Base-by-base conservation (phyloP, 30 jellyfish, hydroid and myxozoan genomes). In the Turritopsis dohrnii region DNA sequence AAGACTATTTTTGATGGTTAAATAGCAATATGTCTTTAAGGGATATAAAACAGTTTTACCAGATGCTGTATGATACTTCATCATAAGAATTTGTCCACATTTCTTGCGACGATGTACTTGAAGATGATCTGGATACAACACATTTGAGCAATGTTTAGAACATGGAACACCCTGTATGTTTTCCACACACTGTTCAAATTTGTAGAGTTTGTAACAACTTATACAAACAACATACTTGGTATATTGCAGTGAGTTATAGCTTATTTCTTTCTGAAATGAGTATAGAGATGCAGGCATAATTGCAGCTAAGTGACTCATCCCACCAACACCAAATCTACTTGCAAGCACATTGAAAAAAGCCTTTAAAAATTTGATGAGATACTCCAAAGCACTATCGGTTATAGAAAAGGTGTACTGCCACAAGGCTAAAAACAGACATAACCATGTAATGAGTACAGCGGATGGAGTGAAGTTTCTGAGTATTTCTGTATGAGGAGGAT, bases 341-440 rank as follows among this genome's bases (percentile, higher is more conserved):
- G 72, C 72, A 16, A 54, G n/a, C n/a, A 54, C 72, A n/a, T 54
- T 54, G 18, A 54, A 54, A 54, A 54, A 54, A 16, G 72, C 72
- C n/a, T 54, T 54, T n/a, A 54, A 54, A 54, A 54, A 54, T 54
- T 54, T 54, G 18, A 54, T 54, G 18, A 54, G n/a, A 54, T 54
- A n/a, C 72, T 54, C 72, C 18, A 54, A 54, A n/a, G 72, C 72
- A 16, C 19, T 54, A n/a, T 54, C 72, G 18, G 72, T 54, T 54
- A 54, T 54, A 54, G 72, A 54, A n/a, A 54, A 54, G 72, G 72
- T 54, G 72, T 54, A 54, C n/a, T 54, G 72, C 72, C 72, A 54
- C n/a, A 54, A 54, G 18, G 72, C 72, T 54, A 54, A 54, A 54
- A 54, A 54, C 72, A 54, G 72, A n/a, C 72, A 54, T 54, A 54